Conservation (phyloP, 2,888 invertebrate genomes). For the Nymphalis urticae region DNA sequence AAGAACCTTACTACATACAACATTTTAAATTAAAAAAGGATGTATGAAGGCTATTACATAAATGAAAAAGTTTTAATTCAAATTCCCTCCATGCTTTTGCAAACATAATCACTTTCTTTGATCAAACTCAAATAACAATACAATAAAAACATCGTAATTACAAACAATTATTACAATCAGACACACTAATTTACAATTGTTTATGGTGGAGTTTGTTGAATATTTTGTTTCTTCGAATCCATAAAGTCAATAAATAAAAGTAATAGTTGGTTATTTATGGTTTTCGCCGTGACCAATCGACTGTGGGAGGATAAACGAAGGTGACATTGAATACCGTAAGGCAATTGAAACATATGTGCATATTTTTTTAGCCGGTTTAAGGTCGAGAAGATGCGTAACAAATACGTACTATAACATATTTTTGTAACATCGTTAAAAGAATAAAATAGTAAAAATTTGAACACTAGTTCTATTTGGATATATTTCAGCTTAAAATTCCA, state of each 20-base stretch:
- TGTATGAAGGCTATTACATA: not conserved
- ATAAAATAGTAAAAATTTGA: no score
- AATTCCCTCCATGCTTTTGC: not conserved
- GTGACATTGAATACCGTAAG: constrained; percentile 25
- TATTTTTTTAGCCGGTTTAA: not conserved
- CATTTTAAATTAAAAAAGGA: not conserved
- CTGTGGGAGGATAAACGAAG: constrained; percentile 33
- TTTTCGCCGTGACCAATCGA: constrained; percentile 4
- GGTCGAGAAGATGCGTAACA: not conserved
- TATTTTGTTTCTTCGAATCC: not conserved
- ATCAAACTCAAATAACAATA: not conserved
- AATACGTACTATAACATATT: no score
- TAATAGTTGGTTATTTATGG: not conserved
- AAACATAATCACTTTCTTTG: not conserved
- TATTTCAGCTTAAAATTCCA: no score
- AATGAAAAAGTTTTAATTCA: not conserved
- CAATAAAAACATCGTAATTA: not conserved
- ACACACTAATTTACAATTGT: constrained; percentile 4
- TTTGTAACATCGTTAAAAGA: no score
- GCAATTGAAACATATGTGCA: not conserved
- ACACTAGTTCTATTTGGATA: no score
- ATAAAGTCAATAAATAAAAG: constrained; percentile 1
- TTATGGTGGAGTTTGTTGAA: constrained; percentile 1
- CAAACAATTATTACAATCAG: not conserved
- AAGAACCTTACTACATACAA: no score